A percentile compares a stretch with the other conserved stretches of the same genome.
phyloP scores from a whole-genome alignment of 2,797 vertebrate species.

The Astyanax mexicanus region DNA sequence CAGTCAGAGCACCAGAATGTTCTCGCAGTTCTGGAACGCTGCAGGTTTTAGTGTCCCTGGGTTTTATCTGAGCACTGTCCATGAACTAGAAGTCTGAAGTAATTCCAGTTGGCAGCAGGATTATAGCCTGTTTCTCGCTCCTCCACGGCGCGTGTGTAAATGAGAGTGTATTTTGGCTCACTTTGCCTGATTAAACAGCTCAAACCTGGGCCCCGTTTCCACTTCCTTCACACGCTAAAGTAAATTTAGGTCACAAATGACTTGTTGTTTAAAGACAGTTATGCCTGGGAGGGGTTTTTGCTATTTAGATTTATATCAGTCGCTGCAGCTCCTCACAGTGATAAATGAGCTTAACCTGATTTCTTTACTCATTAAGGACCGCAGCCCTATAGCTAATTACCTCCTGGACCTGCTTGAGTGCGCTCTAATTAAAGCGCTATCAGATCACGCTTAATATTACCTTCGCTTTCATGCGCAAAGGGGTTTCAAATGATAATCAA shows the following conservation, averaged over 20 bases:
- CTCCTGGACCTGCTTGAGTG: constrained; percentile 61
- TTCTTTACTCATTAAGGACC: constrained; percentile 59
- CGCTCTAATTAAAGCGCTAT: constrained; percentile 76
- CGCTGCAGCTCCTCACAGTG: constrained; percentile 58
- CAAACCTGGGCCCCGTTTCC: constrained; percentile 10
- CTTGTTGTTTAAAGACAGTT: constrained; percentile 29
- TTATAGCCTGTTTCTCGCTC: not conserved
- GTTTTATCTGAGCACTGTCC: not conserved
- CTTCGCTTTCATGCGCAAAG: constrained; percentile 54
- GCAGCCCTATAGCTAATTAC: constrained; percentile 67
- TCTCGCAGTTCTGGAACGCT: constrained; percentile 1
- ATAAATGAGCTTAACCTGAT: constrained; percentile 65
- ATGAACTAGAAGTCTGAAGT: constrained; percentile 3
- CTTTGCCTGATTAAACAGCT: not conserved
- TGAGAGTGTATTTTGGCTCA: not conserved
- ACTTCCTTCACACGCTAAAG: constrained; percentile 4
- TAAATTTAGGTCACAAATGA: constrained; percentile 21
- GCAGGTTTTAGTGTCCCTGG: not conserved
- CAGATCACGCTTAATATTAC: constrained; percentile 70
- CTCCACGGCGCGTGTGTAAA: not conserved
- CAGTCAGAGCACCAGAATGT: not conserved
- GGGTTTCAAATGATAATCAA: constrained; percentile 57
- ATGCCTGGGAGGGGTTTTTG: constrained; percentile 34
- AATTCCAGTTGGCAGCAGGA: constrained; percentile 4
- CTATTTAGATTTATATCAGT: constrained; percentile 48